phyloP scores from a whole-genome alignment of 2,113 vertebrate genomes.

The Etheostoma cragini region DNA sequence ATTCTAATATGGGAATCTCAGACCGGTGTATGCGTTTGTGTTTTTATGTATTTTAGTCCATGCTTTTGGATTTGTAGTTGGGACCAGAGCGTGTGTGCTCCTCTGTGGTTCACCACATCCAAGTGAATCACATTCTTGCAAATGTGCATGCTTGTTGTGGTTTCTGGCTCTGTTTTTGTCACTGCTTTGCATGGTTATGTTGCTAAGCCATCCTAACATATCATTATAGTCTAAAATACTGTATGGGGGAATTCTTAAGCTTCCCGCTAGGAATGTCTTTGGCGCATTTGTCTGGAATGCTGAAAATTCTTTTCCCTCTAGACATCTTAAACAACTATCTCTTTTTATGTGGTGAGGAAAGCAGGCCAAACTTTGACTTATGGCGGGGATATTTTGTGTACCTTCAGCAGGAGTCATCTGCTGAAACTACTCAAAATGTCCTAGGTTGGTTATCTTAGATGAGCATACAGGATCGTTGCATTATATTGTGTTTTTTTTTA shows the following conservation, averaged over 20 bases:
- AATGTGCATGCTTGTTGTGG: conserved; percentile 41
- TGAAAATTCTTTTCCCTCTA: conserved; percentile 53
- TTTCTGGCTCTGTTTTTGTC: conserved; percentile 32
- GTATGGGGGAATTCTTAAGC: conserved; percentile 65
- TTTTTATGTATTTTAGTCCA: neutral
- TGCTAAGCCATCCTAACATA: conserved; percentile 55
- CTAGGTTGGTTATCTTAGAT: conserved; percentile 28
- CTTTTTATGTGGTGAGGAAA: conserved; percentile 25
- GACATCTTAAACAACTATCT: conserved; percentile 35
- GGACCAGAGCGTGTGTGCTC: conserved; percentile 17
- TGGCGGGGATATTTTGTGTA: neutral
- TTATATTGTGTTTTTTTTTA: conserved; percentile 27
- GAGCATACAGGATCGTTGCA: neutral
- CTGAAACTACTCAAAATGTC: conserved; percentile 24
- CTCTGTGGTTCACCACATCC: conserved; percentile 32
- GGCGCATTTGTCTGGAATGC: conserved; percentile 67
- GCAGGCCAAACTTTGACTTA: conserved; percentile 13
- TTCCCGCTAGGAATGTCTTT: conserved; percentile 63
- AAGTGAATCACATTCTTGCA: conserved; percentile 37
- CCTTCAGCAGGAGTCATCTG: conserved; percentile 14
- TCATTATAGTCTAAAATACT: conserved; percentile 72
- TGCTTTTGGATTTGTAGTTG: conserved; percentile 30
- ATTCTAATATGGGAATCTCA: neutral
- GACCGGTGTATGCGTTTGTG: neutral
- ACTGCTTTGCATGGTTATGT: conserved; percentile 40